Conservation (phyloP, 2,113 vertebrate species). For the Oostethus manadensis region DNA sequence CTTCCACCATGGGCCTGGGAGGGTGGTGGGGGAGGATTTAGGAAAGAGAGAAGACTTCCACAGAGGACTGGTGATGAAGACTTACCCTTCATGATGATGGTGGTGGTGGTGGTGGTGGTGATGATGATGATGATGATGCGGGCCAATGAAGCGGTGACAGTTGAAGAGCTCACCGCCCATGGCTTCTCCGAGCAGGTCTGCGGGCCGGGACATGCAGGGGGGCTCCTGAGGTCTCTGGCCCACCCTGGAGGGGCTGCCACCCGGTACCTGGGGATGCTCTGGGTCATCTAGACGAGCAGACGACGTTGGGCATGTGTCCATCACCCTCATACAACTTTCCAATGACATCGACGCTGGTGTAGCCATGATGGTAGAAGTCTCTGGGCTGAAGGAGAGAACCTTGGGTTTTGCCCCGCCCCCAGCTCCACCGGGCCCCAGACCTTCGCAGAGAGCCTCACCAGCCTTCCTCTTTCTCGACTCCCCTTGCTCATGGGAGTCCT, state of each 20-base stretch:
- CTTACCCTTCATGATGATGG: slow-evolving; percentile 88
- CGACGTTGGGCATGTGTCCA: slow-evolving; percentile 78
- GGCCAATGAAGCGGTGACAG: slow-evolving; percentile 91
- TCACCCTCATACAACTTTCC: slow-evolving; percentile 82
- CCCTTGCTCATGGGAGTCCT: slow-evolving; percentile 70
- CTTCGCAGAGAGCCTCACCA: slow-evolving; percentile 77
- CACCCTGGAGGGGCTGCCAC: slow-evolving; percentile 80
- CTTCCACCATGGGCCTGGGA: slow-evolving; percentile 89
- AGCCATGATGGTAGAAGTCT: slow-evolving; percentile 63
- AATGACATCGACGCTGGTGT: slow-evolving; percentile 61
- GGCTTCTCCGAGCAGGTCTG: slow-evolving; percentile 90
- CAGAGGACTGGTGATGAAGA: slow-evolving; percentile 8
- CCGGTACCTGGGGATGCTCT: slow-evolving; percentile 63
- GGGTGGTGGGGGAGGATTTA: not conserved
- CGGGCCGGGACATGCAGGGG: slow-evolving; percentile 81
- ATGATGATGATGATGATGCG: slow-evolving; percentile 92
- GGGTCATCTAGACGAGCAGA: slow-evolving; percentile 75
- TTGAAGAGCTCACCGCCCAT: slow-evolving; percentile 94
- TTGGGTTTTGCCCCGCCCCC: slow-evolving; percentile 70
- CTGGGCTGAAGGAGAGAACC: slow-evolving; percentile 78
- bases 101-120: slow-evolving; percentile 70
- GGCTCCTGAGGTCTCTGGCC: slow-evolving; percentile 85
- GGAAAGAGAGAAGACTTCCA: not conserved
- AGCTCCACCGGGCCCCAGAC: slow-evolving; percentile 39
- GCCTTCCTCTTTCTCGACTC: slow-evolving; percentile 88